Evolutionary conservation across 1,140 invertebrate genomes (phyloP).

Genomic region (Brachionus plicatilis): DNA sequence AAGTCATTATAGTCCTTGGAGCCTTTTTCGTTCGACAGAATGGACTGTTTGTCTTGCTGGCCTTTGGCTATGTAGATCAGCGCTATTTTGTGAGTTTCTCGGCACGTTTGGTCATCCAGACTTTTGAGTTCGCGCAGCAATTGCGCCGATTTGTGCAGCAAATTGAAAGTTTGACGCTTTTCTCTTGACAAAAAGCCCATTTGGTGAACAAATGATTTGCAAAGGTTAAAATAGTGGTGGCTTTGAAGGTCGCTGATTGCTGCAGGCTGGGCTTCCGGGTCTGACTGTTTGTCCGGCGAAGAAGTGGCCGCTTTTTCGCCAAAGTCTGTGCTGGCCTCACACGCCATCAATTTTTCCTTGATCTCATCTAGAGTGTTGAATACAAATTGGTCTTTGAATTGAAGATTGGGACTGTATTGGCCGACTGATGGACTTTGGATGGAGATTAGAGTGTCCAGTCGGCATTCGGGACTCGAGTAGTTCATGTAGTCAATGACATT

Average conservation of each 20-base stretch:
- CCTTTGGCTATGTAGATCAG: constrained; percentile 94
- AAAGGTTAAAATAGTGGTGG: constrained; percentile 57
- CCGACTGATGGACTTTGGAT: neutral
- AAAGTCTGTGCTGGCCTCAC: neutral
- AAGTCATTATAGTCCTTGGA: constrained; percentile 86
- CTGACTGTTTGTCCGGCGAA: neutral
- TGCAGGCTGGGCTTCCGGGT: neutral
- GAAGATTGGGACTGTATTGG: neutral
- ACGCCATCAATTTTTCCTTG: neutral
- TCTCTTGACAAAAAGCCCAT: constrained; percentile 83
- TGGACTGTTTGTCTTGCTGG: constrained; percentile 89
- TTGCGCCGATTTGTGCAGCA: constrained; percentile 82
- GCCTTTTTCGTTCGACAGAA: constrained; percentile 73
- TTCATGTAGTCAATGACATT: constrained; percentile 3
- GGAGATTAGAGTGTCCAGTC: neutral
- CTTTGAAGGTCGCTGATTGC: neutral
- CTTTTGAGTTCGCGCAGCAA: constrained; percentile 82
- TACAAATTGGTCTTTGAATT: neutral
- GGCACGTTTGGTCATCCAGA: constrained; percentile 72
- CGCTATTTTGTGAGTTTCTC: constrained; percentile 97
- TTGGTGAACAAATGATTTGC: constrained; percentile 79
- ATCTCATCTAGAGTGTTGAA: neutral
- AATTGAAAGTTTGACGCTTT: constrained; percentile 72
- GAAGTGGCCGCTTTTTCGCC: neutral
- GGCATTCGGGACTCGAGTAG: constrained; percentile 18